Base-by-base conservation (phyloP, 2,888 invertebrate genomes). In the Leptura quadrifasciata region DNA sequence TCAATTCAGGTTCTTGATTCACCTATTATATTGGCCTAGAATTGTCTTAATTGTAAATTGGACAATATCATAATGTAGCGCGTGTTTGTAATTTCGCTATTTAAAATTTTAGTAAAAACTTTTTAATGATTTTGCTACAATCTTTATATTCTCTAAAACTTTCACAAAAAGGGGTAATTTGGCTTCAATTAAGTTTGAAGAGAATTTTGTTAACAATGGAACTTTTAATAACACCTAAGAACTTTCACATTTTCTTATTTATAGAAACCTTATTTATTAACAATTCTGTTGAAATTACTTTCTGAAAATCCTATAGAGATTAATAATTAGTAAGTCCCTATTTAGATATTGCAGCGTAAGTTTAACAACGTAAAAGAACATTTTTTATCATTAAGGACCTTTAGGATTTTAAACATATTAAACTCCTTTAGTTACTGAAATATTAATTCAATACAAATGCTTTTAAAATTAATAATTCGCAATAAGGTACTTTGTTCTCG, bases 401-500 rank as follows among this genome's bases (percentile, higher is more conserved):
- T 20, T 24, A 21, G 17, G 20, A n/a, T 21, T 27, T 35, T 57
- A 57, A 57, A 65, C 65, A 64, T 73, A 71, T 65, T 57, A 55
- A 73, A 65, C 39, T 18, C 60, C 47, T 47, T 24, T 47, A 31
- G 21, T 39, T 24, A n/a, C 57, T 61, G 47, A 60, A 61, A 52
- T 39, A 61, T 71, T 76, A 76, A 72, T 67, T 65, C 27, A 27
- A 76, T 63, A 68, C 68, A 64, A 61, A 65, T 76, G 76, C 76
- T 72, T 73, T 72, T 64, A 77, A 74, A 61, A 76, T 76, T 76
- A 68, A 76, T 76, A 76, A 76, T 72, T 72, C 76, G 15, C 47
- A 72, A 58, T 80, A 80, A 78, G 76, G 75, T 73, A 76, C 80
- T 80, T 80, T 78, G 80, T 80, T 81, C 71, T 77, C 76, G 75